These are phyloP conservation scores for Caenorhabditis tropicalis DNA, from an alignment of 1,140 invertebrate species.

Conservation along the genomic window DNA sequence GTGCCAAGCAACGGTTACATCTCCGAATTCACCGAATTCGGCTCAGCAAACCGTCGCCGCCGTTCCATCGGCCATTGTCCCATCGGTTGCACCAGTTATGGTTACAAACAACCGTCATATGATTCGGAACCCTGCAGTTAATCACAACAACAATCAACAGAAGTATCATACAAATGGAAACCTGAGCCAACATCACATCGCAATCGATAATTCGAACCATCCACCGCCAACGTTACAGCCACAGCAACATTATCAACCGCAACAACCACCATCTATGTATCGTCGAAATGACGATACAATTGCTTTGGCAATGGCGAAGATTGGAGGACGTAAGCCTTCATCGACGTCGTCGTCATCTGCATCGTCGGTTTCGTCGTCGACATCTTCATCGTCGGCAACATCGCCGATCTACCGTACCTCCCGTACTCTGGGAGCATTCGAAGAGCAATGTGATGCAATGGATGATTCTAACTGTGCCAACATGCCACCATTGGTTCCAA, in stretches of 20 bases:
- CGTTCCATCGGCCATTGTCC: neutral
- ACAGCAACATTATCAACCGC: neutral
- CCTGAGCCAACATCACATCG: neutral
- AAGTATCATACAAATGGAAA: neutral
- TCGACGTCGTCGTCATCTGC: conserved; percentile 3
- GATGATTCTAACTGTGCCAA: conserved; percentile 2
- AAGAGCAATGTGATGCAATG: neutral
- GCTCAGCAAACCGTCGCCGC: neutral
- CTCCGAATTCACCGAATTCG: neutral
- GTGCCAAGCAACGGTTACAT: neutral
- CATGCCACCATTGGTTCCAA: conserved; percentile 27
- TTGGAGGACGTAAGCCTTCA: neutral
- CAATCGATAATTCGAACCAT: conserved; percentile 4
- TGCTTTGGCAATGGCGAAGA: conserved; percentile 2
- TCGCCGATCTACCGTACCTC: conserved; percentile 12
- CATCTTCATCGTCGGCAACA: neutral
- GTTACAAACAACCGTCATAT: neutral
- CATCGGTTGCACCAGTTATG: neutral
- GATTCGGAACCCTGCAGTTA: neutral
- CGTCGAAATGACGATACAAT: neutral
- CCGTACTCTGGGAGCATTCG: neutral
- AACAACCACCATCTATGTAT: neutral
- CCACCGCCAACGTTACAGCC: conserved; percentile 24
- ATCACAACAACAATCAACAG: neutral
- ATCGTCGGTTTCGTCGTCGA: conserved; percentile 11